Evolutionary conservation across 2,797 vertebrate genomes (phyloP).

Genomic region (Leucoraja ocellata): DNA sequence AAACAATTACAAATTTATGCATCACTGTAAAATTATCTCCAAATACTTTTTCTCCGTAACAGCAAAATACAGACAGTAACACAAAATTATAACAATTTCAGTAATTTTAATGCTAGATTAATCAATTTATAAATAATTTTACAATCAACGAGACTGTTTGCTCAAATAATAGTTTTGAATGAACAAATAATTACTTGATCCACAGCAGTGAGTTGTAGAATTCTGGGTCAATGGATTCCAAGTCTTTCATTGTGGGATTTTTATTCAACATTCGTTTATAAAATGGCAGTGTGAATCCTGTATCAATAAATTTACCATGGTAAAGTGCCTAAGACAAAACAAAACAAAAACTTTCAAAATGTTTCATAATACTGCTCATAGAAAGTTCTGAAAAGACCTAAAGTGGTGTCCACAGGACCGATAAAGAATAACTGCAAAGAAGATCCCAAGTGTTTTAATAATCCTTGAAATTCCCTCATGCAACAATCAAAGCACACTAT

Average conservation of each 20-base stretch:
- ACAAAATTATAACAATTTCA: background rate
- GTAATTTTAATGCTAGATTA: background rate
- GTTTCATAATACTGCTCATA: background rate
- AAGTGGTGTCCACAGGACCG: background rate
- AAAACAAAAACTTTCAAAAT: background rate
- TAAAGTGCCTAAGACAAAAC: slow-evolving; percentile 71
- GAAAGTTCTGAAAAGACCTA: background rate
- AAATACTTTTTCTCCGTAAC: background rate
- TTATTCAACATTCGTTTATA: slow-evolving; percentile 98
- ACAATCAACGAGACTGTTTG: background rate
- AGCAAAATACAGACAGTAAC: background rate
- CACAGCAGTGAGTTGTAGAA: slow-evolving; percentile 96
- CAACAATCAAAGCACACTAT: background rate
- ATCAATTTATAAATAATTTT: background rate
- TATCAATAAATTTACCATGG: slow-evolving; percentile 95
- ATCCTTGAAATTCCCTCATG: background rate
- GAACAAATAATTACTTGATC: slow-evolving; percentile 79
- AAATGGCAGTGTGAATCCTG: slow-evolving; percentile 92
- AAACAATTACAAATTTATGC: background rate
- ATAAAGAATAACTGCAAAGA: background rate
- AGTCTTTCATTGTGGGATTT: slow-evolving; percentile 87
- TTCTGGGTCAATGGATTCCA: slow-evolving; percentile 95
- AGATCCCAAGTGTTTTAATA: background rate
- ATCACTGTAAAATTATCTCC: background rate
- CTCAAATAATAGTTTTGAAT: background rate